phyloP scores from a whole-genome alignment of 2,113 vertebrate genomes.

The Porphyrio hochstetteri region DNA sequence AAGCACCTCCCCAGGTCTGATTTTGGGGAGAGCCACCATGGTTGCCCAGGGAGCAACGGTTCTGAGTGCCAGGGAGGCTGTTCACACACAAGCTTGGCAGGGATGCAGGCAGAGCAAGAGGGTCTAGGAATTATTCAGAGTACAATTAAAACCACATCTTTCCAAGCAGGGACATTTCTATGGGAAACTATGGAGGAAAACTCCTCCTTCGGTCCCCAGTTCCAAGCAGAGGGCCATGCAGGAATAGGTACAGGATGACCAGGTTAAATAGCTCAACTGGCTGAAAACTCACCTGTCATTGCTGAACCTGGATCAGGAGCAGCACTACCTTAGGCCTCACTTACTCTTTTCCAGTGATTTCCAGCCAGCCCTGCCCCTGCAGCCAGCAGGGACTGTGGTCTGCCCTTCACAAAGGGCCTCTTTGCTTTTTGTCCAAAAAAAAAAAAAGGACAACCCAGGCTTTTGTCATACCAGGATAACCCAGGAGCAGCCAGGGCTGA shows the following conservation, averaged over 20 bases:
- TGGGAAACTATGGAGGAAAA: background rate
- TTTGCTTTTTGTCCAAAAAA: background rate
- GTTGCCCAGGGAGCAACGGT: background rate
- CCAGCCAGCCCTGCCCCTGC: background rate
- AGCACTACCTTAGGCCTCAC: background rate
- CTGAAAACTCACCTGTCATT: background rate
- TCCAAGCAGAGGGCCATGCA: rapidly evolving
- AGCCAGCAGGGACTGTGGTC: background rate
- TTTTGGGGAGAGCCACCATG: background rate
- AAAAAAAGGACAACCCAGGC: background rate
- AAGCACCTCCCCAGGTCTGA: background rate
- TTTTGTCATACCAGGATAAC: background rate
- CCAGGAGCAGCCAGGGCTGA: background rate
- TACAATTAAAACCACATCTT: background rate
- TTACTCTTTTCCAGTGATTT: background rate
- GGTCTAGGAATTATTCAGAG: constrained; percentile 15
- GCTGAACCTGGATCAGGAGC: background rate
- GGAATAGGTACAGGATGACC: rapidly evolving
- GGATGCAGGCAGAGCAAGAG: background rate
- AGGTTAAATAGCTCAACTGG: background rate
- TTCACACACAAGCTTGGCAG: background rate
- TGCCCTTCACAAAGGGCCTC: background rate
- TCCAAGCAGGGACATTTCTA: background rate
- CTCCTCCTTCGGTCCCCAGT: background rate
- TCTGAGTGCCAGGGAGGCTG: background rate